Percentiles rank a stretch among this genome's conserved stretches.
These are phyloP conservation scores for Charaxes varanes DNA, from an alignment of 1,140 invertebrate species.

Conservation along the genomic window DNA sequence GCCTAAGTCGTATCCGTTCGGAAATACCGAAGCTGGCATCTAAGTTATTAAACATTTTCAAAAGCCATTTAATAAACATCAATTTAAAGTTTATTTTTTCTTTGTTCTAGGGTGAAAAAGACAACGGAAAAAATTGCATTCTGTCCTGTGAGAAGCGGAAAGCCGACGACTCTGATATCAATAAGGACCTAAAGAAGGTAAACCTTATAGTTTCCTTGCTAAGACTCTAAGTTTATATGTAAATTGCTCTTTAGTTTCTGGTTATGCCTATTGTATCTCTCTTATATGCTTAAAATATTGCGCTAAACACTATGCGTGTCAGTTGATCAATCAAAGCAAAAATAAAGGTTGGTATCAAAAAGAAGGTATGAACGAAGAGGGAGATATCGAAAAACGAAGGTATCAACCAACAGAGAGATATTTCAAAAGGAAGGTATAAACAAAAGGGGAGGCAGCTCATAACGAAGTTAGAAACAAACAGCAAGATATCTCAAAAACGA, in stretches of 20 bases:
- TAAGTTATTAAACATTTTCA: no score
- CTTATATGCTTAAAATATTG: no score
- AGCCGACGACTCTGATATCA: conserved; percentile 79
- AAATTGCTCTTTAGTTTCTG: background rate
- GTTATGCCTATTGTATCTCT: no score
- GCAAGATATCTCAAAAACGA: no score
- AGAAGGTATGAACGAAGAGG: conserved; percentile 1
- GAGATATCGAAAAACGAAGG: background rate
- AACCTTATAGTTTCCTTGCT: conserved; percentile 17
- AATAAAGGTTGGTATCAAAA: no score
- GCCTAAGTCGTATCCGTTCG: no score
- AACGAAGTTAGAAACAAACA: no score
- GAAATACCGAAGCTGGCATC: no score
- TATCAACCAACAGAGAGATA: background rate
- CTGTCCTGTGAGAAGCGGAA: conserved; percentile 80
- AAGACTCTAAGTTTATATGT: background rate
- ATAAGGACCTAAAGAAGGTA: conserved; percentile 84
- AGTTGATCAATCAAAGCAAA: no score
- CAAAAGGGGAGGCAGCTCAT: no score
- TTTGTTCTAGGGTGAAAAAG: conserved; percentile 75
- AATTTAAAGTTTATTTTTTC: conserved; percentile 18
- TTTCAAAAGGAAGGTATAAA: background rate
- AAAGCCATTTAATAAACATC: no score
- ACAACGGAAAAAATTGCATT: conserved; percentile 75
- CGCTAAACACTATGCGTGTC: no score